Evolutionary conservation across 2,797 vertebrate genomes (phyloP).

Genomic region (Sebastes vulpes): DNA sequence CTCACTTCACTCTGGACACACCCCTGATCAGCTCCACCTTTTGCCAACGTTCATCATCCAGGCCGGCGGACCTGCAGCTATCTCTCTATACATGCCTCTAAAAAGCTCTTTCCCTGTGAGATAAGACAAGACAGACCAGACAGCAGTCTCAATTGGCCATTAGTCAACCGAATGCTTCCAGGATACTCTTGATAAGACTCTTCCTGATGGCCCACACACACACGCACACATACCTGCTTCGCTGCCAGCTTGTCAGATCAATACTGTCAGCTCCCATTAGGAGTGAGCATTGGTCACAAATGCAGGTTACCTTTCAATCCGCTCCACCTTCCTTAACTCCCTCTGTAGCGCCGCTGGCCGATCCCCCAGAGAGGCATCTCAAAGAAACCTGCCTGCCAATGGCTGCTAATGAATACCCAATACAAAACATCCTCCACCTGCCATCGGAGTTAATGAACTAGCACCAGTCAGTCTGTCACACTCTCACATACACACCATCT

Average conservation of each 20-base stretch:
- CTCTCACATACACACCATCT: not conserved
- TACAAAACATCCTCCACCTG: slow-evolving; percentile 45
- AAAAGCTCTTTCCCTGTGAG: slow-evolving; percentile 51
- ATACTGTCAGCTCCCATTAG: slow-evolving; percentile 78
- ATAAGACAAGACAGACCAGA: slow-evolving; percentile 68
- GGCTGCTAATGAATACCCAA: slow-evolving; percentile 53
- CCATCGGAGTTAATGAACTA: slow-evolving; percentile 30
- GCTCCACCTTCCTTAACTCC: slow-evolving; percentile 15
- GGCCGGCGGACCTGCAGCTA: slow-evolving; percentile 13
- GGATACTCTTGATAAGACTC: slow-evolving; percentile 72
- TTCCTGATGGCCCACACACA: slow-evolving; percentile 43
- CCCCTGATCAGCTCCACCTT: slow-evolving; percentile 7
- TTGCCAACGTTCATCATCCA: not conserved
- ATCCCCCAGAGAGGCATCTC: slow-evolving; percentile 3
- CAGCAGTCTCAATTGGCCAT: slow-evolving; percentile 67
- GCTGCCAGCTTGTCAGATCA: slow-evolving; percentile 62
- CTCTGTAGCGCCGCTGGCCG: not conserved
- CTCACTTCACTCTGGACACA: not conserved
- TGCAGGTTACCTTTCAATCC: slow-evolving; percentile 29
- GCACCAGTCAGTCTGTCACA: slow-evolving; percentile 22
- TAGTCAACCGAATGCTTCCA: slow-evolving; percentile 60
- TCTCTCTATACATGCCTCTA: slow-evolving; percentile 27
- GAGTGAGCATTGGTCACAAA: slow-evolving; percentile 55
- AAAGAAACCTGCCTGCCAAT: slow-evolving; percentile 1
- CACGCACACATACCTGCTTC: slow-evolving; percentile 12